Conservation (phyloP, 2,797 vertebrate species). For the Schizothorax lantsangensis region DNA sequence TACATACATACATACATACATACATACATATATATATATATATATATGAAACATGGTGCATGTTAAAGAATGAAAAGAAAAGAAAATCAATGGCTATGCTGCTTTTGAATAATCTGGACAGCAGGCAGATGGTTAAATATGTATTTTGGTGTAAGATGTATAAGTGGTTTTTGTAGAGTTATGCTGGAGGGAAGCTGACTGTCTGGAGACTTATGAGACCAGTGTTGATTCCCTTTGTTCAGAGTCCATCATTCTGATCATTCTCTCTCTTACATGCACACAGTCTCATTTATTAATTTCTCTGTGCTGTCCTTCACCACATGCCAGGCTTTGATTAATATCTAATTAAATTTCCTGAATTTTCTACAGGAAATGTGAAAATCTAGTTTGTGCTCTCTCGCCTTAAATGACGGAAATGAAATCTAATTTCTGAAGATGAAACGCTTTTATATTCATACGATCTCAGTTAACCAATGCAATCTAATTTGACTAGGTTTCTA, state of each 20-base stretch:
- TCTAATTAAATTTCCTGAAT: slow-evolving; percentile 16
- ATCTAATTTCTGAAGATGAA: slow-evolving; percentile 9
- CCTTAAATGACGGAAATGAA: slow-evolving; percentile 8
- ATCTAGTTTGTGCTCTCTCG: not conserved
- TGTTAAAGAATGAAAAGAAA: not conserved
- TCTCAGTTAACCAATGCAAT: not conserved
- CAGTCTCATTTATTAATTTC: slow-evolving; percentile 29
- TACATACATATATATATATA: too few species aligned
- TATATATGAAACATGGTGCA: not conserved
- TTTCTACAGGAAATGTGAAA: slow-evolving; percentile 11
- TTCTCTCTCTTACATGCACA: not conserved
- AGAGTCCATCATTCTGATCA: not conserved
- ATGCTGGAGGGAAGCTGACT: not conserved
- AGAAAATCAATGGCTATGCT: not conserved
- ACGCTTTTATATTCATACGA: not conserved
- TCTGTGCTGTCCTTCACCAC: not conserved
- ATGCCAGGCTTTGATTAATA: slow-evolving; percentile 15
- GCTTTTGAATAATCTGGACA: not conserved
- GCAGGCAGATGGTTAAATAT: not conserved
- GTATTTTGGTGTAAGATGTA: not conserved
- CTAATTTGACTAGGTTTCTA: not conserved
- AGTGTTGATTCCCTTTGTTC: slow-evolving; percentile 6
- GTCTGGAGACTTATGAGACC: not conserved
- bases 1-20: too few species aligned
- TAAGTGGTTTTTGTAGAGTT: not conserved